Base-by-base conservation (phyloP, 2,797 vertebrate genomes). In the Epinephelus malabaricus region DNA sequence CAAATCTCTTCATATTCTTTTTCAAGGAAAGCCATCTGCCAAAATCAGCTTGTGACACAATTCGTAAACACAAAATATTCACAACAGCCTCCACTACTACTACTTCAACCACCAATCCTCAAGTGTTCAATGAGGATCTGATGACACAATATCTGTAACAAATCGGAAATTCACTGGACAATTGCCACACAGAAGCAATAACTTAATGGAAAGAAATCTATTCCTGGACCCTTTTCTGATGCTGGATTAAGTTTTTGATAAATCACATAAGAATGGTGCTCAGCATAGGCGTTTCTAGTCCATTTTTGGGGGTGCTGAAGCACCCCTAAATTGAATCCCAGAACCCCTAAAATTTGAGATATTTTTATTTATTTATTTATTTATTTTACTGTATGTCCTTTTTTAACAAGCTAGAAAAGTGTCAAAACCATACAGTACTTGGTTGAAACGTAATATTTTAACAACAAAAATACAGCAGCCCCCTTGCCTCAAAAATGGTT, bases 141-240 rank as follows among this genome's bases (percentile, higher is more conserved):
- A 25, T 53, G 59, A 55, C 15, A 4, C 27, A 51, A 11, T 51
- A n/a, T 74, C 23, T 58, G 19, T 43, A 69, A 61, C 55, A 38
- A 75, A 76, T 72, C 19, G 15, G 15, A 53, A 64, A 79, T 53
- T 78, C 19, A 55, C 40, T 53, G 49, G 47, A 71, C 40, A 25
- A 11, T 19, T 46, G 56, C 51, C 47, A 64, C 47, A 69, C 6
- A 2, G 74, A 75, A 62, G 49, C n/a, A 56, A 40, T 69, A 66
- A 70, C n/a, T 84, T 25, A 43, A 6, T 15, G 6, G 27, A 61
- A 63, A 82, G 38, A 23, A 72, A 81, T 11, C 25, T 62, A 13
- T 72, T 68, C 49, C 30, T 58, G 53, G n/a, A 60, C 12, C 46
- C 5, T 3, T 68, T 38, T 73, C 17, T 73, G 13, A 9, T 34